Evolutionary conservation across 2,797 vertebrate genomes (phyloP), one percentile per base, ranked within the genome.

Genomic region (Acanthornis magna): DNA sequence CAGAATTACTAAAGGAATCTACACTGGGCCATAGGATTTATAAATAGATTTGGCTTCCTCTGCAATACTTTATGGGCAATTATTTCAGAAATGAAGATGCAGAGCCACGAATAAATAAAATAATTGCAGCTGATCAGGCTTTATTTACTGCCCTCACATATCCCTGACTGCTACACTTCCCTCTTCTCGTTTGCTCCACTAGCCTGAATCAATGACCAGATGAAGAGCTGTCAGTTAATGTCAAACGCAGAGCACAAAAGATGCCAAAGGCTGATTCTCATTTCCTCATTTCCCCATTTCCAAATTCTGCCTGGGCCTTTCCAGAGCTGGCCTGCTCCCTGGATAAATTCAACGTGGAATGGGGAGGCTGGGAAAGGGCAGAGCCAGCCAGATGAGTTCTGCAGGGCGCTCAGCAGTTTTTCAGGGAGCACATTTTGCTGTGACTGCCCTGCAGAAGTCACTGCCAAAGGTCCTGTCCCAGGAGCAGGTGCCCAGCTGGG

Each of bases 11-110:
- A 73, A 63, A 85, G 86, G 94, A 96, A 95, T 91, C 91, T 82
- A 92, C 71, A 72, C 47, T 51, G 76, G 91, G 88, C 93, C 58
- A 51, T 32, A 89, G 91, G 93, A 92, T 91, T 96, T 97, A 94
- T 95, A 96, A 97, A 95, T 87, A 95, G 93, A 93, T 91, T 89
- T 96, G 94, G 91, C 93, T 95, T 93, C 58, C 58, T 80, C 66
- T 81, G 85, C 89, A 95, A 83, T 78, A 87, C 57, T 95, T 96
- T 89, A 66, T 83, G 60, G 90, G 78, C 83, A 94, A 91, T 93
- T 83, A 89, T 89, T 94, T 89, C 93, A 94, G 87, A 93, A 87
- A 74, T 76, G 90, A 96, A 86, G 73, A 94, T 55, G 76, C 58
- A 71, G 86, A 85, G 81, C 48, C 91, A 96, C 82, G 60, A 77